Evolutionary conservation across 2,797 vertebrate species (phyloP), one percentile per base, ranked within the genome.

Genomic region (Phataginus tetradactyla): DNA sequence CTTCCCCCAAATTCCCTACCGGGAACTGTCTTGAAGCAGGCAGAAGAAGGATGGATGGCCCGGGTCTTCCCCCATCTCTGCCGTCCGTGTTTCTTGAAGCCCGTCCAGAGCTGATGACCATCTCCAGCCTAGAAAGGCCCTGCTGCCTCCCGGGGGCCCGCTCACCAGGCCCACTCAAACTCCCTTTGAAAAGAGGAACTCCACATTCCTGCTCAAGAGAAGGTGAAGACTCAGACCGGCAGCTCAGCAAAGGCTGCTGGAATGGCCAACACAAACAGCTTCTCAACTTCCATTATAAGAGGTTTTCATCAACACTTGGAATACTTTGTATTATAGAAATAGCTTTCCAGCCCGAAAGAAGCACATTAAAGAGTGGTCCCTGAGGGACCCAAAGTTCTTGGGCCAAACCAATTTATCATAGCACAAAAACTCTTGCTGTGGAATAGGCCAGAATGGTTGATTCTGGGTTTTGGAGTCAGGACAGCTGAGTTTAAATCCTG

Each of bases 201-300:
- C 63, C 80, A 86, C 90, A 86, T 96, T 87, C 78, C n/a, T 71
- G 74, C 37, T 96, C 84, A 78, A 57, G 79, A 93, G 84, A 94
- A 87, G 74, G 87, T 5, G 49, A 94, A 95, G 79, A 86, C 84
- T 94, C 79, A 29, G 89, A 90, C 83, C 79, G 80, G 80, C 95
- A 94, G 94, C 95, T 95, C 55, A 55, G 68, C 91, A 88, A 85
- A 84, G 86, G 64, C 83, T 88, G 79, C 55, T 45, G 39, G 10
- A 90, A 79, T 63, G 96, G 97, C 97, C 97, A 97, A 97, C 80
- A 96, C 94, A 98, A 98, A 97, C 92, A 97, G 72, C 95, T 94
- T 96, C 97, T 98, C 93, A 61, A 59, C 95, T 97, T 96, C 97
- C 81, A 97, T 96, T 96, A 75, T 61, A 91, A 97, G 89, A 95